phyloP scores from a whole-genome alignment of 2,797 vertebrate genomes.

The Macrochelys suwanniensis region DNA sequence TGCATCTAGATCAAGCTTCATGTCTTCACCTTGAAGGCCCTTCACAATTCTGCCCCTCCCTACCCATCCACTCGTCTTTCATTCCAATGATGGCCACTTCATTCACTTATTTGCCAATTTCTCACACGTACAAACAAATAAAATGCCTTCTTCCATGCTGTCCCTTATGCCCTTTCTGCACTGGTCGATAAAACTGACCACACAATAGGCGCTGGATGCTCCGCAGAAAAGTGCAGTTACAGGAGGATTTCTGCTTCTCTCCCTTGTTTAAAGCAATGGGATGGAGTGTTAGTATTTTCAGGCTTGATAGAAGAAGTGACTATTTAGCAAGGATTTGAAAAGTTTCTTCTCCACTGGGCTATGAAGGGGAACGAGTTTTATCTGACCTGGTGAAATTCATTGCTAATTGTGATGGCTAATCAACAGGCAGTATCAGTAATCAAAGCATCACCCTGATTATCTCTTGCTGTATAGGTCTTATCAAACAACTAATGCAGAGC shows the following conservation, averaged over 20 bases:
- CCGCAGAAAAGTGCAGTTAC: not conserved
- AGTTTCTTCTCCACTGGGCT: not conserved
- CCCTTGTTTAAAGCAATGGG: not conserved
- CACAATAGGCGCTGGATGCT: not conserved
- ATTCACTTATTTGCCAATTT: not conserved
- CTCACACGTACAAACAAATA: slow-evolving; percentile 27
- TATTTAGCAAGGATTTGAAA: slow-evolving; percentile 33
- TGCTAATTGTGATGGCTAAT: slow-evolving; percentile 54
- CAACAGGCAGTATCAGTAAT: slow-evolving; percentile 32
- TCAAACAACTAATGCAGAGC: slow-evolving; percentile 32
- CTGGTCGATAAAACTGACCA: not conserved
- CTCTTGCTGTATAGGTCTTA: slow-evolving; percentile 38
- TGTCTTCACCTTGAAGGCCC: not conserved
- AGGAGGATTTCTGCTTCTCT: not conserved
- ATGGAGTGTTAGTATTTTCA: not conserved
- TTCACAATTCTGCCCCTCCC: not conserved
- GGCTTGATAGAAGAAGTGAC: not conserved
- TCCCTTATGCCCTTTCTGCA: not conserved
- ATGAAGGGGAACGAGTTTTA: not conserved
- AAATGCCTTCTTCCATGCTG: slow-evolving; percentile 5
- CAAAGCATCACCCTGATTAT: slow-evolving; percentile 55
- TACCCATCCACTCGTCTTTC: not conserved
- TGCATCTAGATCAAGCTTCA: slow-evolving; percentile 1
- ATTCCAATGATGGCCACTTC: not conserved
- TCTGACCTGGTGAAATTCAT: not conserved